Base-by-base conservation (phyloP, 1,140 invertebrate genomes). In the Megalonaias nervosa region DNA sequence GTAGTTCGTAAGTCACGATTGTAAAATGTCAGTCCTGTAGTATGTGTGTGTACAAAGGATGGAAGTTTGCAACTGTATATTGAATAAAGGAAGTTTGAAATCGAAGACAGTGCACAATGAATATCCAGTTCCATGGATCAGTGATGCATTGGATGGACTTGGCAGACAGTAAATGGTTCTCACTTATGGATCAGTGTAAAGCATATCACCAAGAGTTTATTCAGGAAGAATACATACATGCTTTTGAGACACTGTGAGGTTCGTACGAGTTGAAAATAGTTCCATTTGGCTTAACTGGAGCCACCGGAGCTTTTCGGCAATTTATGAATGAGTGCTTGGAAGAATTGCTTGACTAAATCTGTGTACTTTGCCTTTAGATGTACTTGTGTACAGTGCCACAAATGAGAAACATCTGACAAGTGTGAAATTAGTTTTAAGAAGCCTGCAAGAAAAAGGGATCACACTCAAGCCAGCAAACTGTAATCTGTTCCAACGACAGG, bases 401-500 rank as follows among this genome's bases (percentile, higher is more conserved):
- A 57, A 75, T 64, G 31, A 79, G 5, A 57, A 79, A 19, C 80
- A 82, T 48, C 9, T 78, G 0, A 58, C 78, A 26, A 65, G 89
- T 59, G 57, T 92, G 1, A 26, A 68, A 19, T 71, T 77, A 62
- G 83, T 93, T 9, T 84, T 92, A 1, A 62, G 85, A 26, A 79
- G 86, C 60, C 78, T 92, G 15, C 74, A 71, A 56, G 70, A 81
- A 69, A 88, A 89, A 1, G 75, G 79, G 2, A 23, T 78, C 16
- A 81, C 78, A 26, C 65, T 81, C 2, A 77, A 78, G 57, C 71
- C 79, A 64, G 19, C 26, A 16, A 81, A 83, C 58, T 83, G 81
- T 59, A 13, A 78, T 4, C 19, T 83, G 11, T 74, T 78, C 48
- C 58, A 58, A 38, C 16, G 62, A 13, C 23, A 79, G 67, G 75